Percentiles rank a stretch among this genome's conserved stretches.
Conservation (phyloP, 1,140 invertebrate species). For the Heliconius hermathena region DNA sequence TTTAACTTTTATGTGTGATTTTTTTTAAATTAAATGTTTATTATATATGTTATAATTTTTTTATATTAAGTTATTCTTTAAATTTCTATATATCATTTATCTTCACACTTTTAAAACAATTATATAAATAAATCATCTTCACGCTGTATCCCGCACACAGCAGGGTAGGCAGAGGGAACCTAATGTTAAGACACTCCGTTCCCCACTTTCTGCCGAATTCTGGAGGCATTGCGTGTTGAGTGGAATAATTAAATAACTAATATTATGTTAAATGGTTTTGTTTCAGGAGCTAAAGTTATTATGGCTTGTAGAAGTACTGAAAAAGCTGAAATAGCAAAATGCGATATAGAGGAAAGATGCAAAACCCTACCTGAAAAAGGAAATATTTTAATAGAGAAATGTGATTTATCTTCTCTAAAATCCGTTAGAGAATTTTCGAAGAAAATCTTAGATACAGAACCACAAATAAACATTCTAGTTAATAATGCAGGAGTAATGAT, state of each 20-base stretch:
- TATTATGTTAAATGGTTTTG: background rate
- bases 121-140: too few relatives aligned
- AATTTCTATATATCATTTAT: background rate
- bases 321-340: constrained; percentile 80
- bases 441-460: constrained; percentile 83
- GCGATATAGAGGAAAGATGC: constrained; percentile 76
- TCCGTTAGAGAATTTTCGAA: constrained; percentile 88
- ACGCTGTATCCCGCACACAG: too few relatives aligned
- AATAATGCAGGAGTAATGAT: constrained; percentile 93
- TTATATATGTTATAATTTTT: background rate
- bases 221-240: too few relatives aligned
- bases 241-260: background rate
- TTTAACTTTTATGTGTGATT: background rate
- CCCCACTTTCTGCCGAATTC: background rate
- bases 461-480: constrained; percentile 87
- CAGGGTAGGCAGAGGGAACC: too few relatives aligned
- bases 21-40: background rate
- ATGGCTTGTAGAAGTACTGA: constrained; percentile 87
- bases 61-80: background rate
- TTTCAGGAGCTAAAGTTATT: constrained; percentile 87
- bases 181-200: too few relatives aligned
- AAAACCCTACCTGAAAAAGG: constrained; percentile 78
- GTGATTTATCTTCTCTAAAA: constrained; percentile 87
- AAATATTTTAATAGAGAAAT: constrained; percentile 82
- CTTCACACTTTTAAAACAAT: too few relatives aligned